Base-by-base conservation (phyloP, 2,888 invertebrate species). In the Yponomeuta malinellus region DNA sequence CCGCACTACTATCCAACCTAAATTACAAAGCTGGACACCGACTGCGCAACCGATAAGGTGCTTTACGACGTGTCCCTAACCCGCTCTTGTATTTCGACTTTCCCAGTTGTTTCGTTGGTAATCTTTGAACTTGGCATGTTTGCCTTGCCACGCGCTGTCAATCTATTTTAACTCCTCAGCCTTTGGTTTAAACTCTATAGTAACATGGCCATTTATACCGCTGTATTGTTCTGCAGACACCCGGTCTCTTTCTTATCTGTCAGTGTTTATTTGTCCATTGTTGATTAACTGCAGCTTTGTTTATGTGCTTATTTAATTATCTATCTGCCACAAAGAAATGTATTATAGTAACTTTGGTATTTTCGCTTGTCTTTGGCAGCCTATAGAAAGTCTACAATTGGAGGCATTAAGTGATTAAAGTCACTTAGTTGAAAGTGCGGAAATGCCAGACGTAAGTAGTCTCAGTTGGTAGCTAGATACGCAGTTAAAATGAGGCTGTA, bases 11-110 rank as follows among this genome's bases (percentile, higher is more conserved):
- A 37, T 69, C 63, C 9, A 63, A 69, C 33, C 63, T 69, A 63
- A 69, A 69, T 63, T 69, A 63, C 63, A 33, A 69, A 63, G 59
- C 33, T 63, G 71, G 63, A 64, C 68, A 59, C 70, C 69, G 72
- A 71, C 72, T 71, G 72, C 43, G 70, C 68, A 48, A 71, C 71
- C 73, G 75, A 75, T 74, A 75, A 75, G 72, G 74, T 74, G 72
- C 69, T 74, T 75, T 74, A 75, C 74, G 71, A 43, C 43, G 73
- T 74, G 74, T 74, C 37, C 59, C 43, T 43, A 43, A 43, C 43
- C 71, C 29, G 52, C 37, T 71, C 70, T 63, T 33, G 68, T 43
- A 48, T 48, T 72, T 73, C 65, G 72, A 66, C 63, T 68, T 73
- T 72, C 72, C 72, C 70, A 63, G 71, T 73, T 68, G 69, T 70